Percentiles rank a stretch among this genome's conserved stretches.
These are phyloP conservation scores for Barnardius zonarius DNA, from an alignment of 2,113 vertebrate genomes.

Conservation along the genomic window DNA sequence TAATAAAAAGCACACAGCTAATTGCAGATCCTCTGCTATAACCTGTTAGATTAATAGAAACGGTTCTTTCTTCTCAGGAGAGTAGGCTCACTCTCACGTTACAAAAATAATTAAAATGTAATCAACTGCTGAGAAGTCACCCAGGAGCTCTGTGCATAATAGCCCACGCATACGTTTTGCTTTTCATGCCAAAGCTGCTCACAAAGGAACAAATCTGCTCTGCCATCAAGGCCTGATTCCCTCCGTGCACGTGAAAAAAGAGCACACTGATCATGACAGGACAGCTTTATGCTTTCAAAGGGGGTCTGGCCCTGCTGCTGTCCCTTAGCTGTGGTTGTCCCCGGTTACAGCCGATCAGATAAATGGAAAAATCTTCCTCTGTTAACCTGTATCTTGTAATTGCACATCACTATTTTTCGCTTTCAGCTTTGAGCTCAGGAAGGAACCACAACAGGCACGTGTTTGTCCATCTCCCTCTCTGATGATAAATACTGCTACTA, in stretches of 20 bases:
- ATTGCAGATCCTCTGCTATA: constrained; percentile 13
- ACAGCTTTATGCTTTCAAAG: neutral
- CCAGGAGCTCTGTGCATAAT: neutral
- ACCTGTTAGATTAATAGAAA: constrained; percentile 32
- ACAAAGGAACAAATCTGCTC: neutral
- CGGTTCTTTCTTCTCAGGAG: constrained; percentile 10
- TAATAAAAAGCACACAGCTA: neutral
- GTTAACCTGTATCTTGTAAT: neutral
- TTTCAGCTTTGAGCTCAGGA: neutral
- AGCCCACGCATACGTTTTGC: neutral
- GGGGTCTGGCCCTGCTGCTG: neutral
- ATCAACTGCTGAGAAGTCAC: constrained; percentile 43
- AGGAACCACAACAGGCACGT: neutral
- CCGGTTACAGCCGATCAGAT: fast-evolving
- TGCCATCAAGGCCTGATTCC: neutral
- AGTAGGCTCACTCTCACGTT: neutral
- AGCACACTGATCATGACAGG: fast-evolving
- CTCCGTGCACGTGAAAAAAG: fast-evolving
- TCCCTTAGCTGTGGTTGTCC: neutral
- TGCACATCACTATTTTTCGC: neutral
- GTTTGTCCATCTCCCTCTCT: neutral
- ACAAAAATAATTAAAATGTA: constrained; percentile 52
- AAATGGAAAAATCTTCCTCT: neutral
- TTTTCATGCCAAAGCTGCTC: neutral
- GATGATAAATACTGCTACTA: neutral